phyloP scores from a whole-genome alignment of 2,113 vertebrate genomes.

The Nerophis lumbriciformis region DNA sequence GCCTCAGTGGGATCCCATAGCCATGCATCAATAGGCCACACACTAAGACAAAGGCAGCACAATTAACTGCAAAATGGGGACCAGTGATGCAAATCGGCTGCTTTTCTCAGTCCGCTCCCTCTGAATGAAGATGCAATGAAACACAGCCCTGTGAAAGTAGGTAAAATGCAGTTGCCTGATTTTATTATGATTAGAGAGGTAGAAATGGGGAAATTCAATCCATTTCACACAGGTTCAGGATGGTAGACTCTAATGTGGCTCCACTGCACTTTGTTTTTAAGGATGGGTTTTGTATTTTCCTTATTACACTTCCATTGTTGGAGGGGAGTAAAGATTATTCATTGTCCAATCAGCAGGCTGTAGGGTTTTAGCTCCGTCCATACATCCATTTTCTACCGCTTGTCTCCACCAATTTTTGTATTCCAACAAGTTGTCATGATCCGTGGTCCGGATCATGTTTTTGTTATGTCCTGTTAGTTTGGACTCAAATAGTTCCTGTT shows the following conservation, averaged over 20 bases:
- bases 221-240: neutral
- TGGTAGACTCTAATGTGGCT: neutral
- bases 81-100: slow-evolving; percentile 24
- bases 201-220: neutral
- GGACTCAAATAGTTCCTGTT: too few species aligned
- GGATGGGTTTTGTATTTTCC: neutral
- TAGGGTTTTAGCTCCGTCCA: too few species aligned
- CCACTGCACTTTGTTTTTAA: neutral
- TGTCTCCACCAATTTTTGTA: too few species aligned
- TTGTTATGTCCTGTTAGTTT: too few species aligned
- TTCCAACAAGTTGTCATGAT: too few species aligned
- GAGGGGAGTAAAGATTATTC: neutral
- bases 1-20: slow-evolving; percentile 54
- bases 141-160: slow-evolving; percentile 6
- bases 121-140: slow-evolving; percentile 18
- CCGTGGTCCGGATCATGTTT: too few species aligned
- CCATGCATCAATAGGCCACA: slow-evolving; percentile 41
- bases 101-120: slow-evolving; percentile 8
- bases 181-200: slow-evolving; percentile 10
- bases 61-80: slow-evolving; percentile 53
- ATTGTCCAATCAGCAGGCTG: too few species aligned
- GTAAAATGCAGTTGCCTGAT: slow-evolving; percentile 9
- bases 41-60: slow-evolving; percentile 35
- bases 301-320: neutral
- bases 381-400: too few species aligned